Base-by-base conservation (phyloP, 2,113 vertebrate species). In the Herpetotheres cachinnans region DNA sequence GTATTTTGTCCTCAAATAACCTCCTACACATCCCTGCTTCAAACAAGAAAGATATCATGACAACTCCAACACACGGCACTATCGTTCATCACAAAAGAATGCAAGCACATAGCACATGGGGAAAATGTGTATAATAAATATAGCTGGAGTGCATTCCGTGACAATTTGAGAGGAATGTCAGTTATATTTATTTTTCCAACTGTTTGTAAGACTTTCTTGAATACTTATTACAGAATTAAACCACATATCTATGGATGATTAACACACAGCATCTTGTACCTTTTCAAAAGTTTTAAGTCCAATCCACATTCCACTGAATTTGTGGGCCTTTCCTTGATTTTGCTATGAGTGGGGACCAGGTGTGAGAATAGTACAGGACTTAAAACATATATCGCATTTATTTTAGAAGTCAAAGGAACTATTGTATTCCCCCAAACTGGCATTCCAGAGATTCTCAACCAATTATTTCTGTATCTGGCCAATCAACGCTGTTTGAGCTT, bases 91-190 rank as follows among this genome's bases (percentile, higher is more conserved):
- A 63, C 4, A 8, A 72, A 74, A 86, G 90, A 95, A 97, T 77
- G 93, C 82, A 96, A 97, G 88, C 81, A 76, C 90, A 69, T 44
- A 79, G 93, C 80, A 86, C 61, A 55, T 56, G 91, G 65, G 19
- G 76, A 82, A 95, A 93, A 77, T 88, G 92, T 81, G 93, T 49
- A 80, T 62, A 73, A 90, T 71, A 95, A 96, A 93, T 79, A 88
- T 89, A 97, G 92, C 71, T 94, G 85, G 87, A 61, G 76, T 65
- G 54, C 56, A 89, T 81, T 88, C 92, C 38, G 1, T 47, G 79
- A 94, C 77, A 92, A 71, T 82, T 65, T 63, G 58, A 91, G 89
- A 87, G 79, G 90, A 96, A 95, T 88, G 86, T 93, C 92, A 95
- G 40, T 82, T 86, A 17, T 56, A 81, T 89, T 97, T 91, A 79